Evolutionary conservation across 2,113 vertebrate genomes (phyloP), one percentile per base, ranked within the genome.

Genomic region (Chunga burmeisteri): DNA sequence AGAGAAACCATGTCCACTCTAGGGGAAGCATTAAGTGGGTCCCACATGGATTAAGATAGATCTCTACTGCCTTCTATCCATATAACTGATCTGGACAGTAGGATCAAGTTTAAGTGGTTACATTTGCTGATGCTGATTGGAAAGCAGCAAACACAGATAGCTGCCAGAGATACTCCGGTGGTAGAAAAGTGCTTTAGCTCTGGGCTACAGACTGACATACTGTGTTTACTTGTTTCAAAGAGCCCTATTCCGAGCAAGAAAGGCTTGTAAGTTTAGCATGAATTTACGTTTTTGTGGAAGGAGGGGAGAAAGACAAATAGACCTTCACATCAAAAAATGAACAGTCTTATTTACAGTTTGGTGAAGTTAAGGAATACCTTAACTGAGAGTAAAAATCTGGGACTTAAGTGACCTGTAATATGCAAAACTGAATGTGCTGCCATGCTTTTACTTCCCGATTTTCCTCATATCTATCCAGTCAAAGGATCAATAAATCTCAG

Each of bases 71-170:
- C 96, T 98, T 98, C 98, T 96, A 97, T 98, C 97, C 92, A 81
- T 91, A 79, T 98, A 98, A 98, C 96, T 96, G 97, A 95, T 96
- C 92, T 92, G 92, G 97, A 98, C 96, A 98, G 95, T 81, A 92
- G 94, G 96, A 98, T 98, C 94, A 97, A 84, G 75, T 97, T 96
- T 98, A 98, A 98, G 95, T 97, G 96, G 96, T 97, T 97, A 85
- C 96, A 97, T 95, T 98, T 97, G 97, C 93, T 96, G 88, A 96
- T 82, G 63, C 50, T 96, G 95, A 95, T 91, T 96, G 91, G 95
- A 96, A 29, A 95, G n/a, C 75, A 92, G 68, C 47, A 94, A 96
- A 95, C 32, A 61, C 1, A 97, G 92, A 95, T 66, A 96, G 86
- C 73, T 97, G 88, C 82, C 91, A 97, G 84, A 95, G 89, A 92